Evolutionary conservation across 1,140 invertebrate species (phyloP).

Genomic region (Pissodes strobi): DNA sequence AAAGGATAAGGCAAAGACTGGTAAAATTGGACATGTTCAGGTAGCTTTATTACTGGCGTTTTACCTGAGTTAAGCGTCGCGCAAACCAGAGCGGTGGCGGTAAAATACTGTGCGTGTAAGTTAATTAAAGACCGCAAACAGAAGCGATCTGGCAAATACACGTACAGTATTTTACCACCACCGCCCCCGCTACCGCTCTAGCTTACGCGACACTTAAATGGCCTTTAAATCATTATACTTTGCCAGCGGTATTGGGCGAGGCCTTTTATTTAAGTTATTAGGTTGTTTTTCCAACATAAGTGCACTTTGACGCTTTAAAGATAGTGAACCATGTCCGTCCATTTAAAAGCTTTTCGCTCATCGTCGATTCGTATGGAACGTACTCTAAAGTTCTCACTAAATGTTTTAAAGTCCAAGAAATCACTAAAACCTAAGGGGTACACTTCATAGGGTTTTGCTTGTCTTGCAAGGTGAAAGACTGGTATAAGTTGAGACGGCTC

Average conservation of each 20-base stretch:
- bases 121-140: too few relatives aligned
- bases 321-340: background rate
- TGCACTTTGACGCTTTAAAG: background rate
- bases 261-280: background rate
- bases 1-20: background rate
- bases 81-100: too few relatives aligned
- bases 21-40: background rate
- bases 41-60: background rate
- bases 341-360: background rate
- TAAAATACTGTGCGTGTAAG: too few relatives aligned
- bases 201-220: too few relatives aligned
- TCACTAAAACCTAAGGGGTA: too few relatives aligned
- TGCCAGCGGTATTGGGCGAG: background rate
- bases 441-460: too few relatives aligned
- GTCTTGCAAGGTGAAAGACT: background rate
- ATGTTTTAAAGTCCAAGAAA: background rate
- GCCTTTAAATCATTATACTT: background rate
- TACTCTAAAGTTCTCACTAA: background rate
- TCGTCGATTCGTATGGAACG: background rate
- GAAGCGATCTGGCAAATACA: too few relatives aligned
- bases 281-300: too few relatives aligned
- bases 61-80: too few relatives aligned
- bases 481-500: constrained; percentile 3
- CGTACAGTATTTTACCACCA: too few relatives aligned
- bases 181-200: too few relatives aligned